These are phyloP conservation scores for Halocaridina rubra DNA, from an alignment of 2,888 invertebrate species.

Conservation along the genomic window DNA sequence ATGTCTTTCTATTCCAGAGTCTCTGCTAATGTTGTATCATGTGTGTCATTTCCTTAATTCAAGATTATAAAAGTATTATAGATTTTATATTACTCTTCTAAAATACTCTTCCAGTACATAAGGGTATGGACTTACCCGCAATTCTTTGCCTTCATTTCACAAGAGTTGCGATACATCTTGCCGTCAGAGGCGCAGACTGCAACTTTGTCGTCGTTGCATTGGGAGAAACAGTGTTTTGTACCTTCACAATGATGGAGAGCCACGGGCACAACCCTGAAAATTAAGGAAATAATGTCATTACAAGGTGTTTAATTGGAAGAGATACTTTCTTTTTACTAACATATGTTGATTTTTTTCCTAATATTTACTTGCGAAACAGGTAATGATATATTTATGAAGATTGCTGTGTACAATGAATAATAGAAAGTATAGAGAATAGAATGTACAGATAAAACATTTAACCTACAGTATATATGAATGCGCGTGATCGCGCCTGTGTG, in stretches of 20 bases:
- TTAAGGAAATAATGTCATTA: too few relatives aligned
- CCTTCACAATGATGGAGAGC: constrained; percentile 86
- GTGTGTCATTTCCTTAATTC: too few relatives aligned
- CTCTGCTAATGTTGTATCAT: too few relatives aligned
- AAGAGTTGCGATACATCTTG: constrained; percentile 89
- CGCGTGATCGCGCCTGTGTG: background rate
- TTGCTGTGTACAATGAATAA: background rate
- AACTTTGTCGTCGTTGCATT: constrained; percentile 36
- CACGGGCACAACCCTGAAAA: constrained; percentile 80
- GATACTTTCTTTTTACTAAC: too few relatives aligned
- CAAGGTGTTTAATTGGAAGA: too few relatives aligned
- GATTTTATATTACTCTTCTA: too few relatives aligned
- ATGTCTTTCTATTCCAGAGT: too few relatives aligned
- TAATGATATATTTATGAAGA: too few relatives aligned
- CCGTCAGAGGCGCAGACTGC: constrained; percentile 92
- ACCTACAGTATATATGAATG: background rate
- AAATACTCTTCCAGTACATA: too few relatives aligned
- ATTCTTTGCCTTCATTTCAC: constrained; percentile 87
- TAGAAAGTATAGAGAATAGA: background rate
- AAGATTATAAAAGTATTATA: too few relatives aligned
- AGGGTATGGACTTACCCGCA: constrained; percentile 62
- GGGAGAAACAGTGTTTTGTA: constrained; percentile 80
- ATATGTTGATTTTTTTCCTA: too few relatives aligned
- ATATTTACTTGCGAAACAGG: too few relatives aligned
- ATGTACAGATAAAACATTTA: background rate